These are phyloP conservation scores for Geothlypis trichas DNA, from an alignment of 2,113 vertebrate species.

Conservation along the genomic window DNA sequence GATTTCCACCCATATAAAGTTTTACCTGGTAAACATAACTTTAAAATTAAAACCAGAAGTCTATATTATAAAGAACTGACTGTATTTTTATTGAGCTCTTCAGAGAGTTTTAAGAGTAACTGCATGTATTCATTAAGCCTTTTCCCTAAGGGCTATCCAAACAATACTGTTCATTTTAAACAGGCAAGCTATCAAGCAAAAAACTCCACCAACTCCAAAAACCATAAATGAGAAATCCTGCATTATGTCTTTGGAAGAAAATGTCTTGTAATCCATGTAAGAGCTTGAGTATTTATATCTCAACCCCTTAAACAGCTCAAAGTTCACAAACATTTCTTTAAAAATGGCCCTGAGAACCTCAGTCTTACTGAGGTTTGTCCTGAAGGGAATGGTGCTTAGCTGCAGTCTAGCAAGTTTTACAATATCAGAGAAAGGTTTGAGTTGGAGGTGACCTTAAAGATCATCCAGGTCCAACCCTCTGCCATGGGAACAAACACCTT, in stretches of 20 bases:
- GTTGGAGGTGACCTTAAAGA: background rate
- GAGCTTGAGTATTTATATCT: background rate
- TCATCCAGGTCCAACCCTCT: background rate
- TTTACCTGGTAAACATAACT: background rate
- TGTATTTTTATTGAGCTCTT: conserved; percentile 29
- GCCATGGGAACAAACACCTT: background rate
- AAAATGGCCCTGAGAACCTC: background rate
- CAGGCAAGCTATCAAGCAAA: background rate
- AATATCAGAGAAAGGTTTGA: background rate
- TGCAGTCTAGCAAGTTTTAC: background rate
- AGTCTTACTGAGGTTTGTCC: background rate
- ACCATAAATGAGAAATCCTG: background rate
- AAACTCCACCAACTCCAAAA: background rate
- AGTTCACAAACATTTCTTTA: background rate
- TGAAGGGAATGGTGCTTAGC: background rate
- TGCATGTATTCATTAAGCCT: background rate
- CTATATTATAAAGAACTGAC: background rate
- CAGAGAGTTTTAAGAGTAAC: background rate
- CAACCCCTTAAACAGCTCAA: background rate
- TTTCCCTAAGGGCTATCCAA: background rate
- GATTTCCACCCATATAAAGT: background rate
- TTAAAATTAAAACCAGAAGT: background rate
- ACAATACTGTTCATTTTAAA: background rate
- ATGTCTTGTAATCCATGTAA: background rate
- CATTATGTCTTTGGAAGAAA: background rate